Evolutionary conservation across 2,888 invertebrate genomes (phyloP), one percentile per base, ranked within the genome.

Genomic region (Calliphora vomitoria): DNA sequence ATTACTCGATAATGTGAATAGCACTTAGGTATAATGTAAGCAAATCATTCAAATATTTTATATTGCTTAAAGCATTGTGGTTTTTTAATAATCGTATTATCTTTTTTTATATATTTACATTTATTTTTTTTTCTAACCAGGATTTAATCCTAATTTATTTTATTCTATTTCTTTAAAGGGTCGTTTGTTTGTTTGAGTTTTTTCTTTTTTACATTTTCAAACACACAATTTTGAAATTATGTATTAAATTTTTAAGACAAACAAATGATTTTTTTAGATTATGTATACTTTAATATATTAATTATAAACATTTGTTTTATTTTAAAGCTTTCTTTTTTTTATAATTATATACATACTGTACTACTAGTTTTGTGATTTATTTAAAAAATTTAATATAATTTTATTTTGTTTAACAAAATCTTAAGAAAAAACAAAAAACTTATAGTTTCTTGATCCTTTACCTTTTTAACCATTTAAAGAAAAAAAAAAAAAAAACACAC

Each of bases 311-410:
- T 20, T 58, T 58, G 15, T 60, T 76, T 68, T 82, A 69, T 53
- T 82, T 69, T 76, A 68, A 68, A 68, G 58, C 13, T 35, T 81
- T 64, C 38, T 78, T n/a, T 41, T 20, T 41, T 35, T n/a, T 60
- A 11, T 31, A 13, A 60, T 31, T 38, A 55, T 76, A 35, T 11
- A 25, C 47, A 76, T 47, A 79, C 31, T 8, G 20, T 31, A 25
- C 25, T 58, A 82, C 50, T 85, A 75, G 38, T 80, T 80, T 85
- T 81, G 85, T 85, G 85, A 85, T 85, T 85, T 75, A 75, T 75
- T 75, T 35, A 55, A 85, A 85, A 74, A 58, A 8, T 79, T 72
- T 76, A 4, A 55, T 38, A 25, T 72, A 62, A 62, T 68, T 74
- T 68, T 41, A 75, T 76, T 85, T 85, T 79, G 72, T 84, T 85